These are phyloP conservation scores for Drosophila bifasciata DNA, from an alignment of 1,140 invertebrate species.

Conservation along the genomic window DNA sequence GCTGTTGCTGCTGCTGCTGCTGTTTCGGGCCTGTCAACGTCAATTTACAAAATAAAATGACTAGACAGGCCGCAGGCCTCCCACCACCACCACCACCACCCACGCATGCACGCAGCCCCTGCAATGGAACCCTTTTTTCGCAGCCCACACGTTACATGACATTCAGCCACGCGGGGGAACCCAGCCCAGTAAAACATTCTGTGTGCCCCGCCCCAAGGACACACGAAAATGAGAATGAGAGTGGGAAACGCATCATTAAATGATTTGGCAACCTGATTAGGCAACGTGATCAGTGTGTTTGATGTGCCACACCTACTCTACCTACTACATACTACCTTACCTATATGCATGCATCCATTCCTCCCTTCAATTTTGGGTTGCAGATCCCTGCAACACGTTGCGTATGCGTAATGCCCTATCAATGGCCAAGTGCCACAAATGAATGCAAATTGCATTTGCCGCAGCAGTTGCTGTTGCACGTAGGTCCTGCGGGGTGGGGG, in stretches of 20 bases:
- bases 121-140: not conserved
- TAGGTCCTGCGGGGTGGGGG: not conserved
- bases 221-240: not conserved
- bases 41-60: conserved; percentile 58
- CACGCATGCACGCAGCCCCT: not conserved
- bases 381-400: conserved; percentile 60
- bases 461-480: not conserved
- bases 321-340: not conserved
- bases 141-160: not conserved
- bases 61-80: conserved; percentile 29
- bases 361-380: too few species aligned
- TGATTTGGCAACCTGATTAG: conserved; percentile 66
- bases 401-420: conserved; percentile 65
- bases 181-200: too few species aligned
- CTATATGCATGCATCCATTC: too few species aligned
- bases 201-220: not conserved
- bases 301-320: conserved; percentile 17
- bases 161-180: too few species aligned
- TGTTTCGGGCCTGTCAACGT: conserved; percentile 56
- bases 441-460: conserved; percentile 50
- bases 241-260: conserved; percentile 54
- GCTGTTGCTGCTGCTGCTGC: conserved; percentile 7
- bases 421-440: conserved; percentile 25
- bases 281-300: conserved; percentile 60
- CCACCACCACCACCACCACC: conserved; percentile 14